Conservation (phyloP, 2,113 vertebrate genomes). For the Siniperca chuatsi region DNA sequence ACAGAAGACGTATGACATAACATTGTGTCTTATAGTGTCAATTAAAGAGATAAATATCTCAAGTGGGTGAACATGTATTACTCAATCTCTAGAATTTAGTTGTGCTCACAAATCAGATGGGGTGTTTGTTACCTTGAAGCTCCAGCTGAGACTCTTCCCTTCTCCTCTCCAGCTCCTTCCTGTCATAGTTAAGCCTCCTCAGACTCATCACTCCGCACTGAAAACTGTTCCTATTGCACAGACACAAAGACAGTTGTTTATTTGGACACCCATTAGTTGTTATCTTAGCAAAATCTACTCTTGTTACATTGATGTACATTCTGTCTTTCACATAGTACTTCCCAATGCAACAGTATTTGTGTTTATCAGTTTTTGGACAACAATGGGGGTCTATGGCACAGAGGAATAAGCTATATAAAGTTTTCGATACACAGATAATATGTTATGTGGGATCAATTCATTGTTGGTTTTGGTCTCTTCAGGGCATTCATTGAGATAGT, state of each 20-base stretch:
- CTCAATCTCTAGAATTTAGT: neutral
- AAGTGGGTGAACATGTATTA: neutral
- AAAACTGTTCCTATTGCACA: slow-evolving; percentile 92
- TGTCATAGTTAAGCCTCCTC: slow-evolving; percentile 94
- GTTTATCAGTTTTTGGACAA: neutral
- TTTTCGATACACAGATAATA: neutral
- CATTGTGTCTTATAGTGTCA: neutral
- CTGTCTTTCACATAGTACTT: neutral
- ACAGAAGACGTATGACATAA: rapidly evolving
- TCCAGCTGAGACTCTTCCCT: slow-evolving; percentile 91
- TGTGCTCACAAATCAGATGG: neutral
- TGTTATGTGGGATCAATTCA: neutral
- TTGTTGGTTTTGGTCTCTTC: neutral
- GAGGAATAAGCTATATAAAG: neutral
- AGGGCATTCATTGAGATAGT: neutral
- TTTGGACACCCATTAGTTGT: neutral
- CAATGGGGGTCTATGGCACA: neutral
- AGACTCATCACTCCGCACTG: slow-evolving; percentile 99
- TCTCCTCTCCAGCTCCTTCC: slow-evolving; percentile 93
- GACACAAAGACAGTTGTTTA: neutral
- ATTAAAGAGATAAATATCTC: neutral
- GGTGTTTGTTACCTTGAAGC: slow-evolving; percentile 83
- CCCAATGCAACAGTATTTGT: neutral
- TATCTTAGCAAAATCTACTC: neutral
- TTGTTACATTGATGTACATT: neutral